phyloP scores from a whole-genome alignment of 2,888 invertebrate genomes.

The Anthrax anthrax region DNA sequence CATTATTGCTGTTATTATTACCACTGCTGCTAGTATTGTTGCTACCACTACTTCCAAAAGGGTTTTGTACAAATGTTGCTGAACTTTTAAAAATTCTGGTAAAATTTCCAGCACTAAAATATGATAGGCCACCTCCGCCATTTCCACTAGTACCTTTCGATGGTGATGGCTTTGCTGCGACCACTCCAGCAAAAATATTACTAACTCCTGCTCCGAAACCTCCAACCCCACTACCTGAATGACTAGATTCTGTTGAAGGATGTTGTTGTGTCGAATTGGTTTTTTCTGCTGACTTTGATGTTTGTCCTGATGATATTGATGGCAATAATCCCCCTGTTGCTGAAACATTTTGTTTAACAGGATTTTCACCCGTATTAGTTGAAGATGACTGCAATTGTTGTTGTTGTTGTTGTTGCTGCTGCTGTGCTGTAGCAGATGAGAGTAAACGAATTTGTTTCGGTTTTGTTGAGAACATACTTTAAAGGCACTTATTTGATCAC shows the following conservation, averaged over 20 bases:
- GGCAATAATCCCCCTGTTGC: background rate
- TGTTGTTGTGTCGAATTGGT: background rate
- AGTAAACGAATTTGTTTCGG: slow-evolving; percentile 9
- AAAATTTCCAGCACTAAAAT: slow-evolving; percentile 13
- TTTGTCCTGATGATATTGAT: background rate
- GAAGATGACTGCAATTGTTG: background rate
- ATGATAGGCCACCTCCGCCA: slow-evolving; percentile 8
- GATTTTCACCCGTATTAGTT: background rate
- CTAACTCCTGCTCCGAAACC: background rate
- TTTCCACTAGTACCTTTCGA: background rate
- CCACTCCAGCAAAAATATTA: background rate
- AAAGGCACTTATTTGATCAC: slow-evolving; percentile 6
- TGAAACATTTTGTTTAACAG: background rate
- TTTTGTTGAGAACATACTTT: slow-evolving; percentile 9
- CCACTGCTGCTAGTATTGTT: background rate
- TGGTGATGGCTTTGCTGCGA: slow-evolving; percentile 6
- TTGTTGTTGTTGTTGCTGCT: background rate
- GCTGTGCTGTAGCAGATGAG: slow-evolving; percentile 1
- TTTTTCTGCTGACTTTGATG: slow-evolving; percentile 2
- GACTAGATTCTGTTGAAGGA: background rate
- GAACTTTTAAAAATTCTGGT: slow-evolving; percentile 15
- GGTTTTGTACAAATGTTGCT: slow-evolving; percentile 14
- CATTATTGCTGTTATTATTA: background rate
- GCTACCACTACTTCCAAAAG: slow-evolving; percentile 7
- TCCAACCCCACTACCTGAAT: background rate